A percentile compares a stretch with the other conserved stretches of the same genome.
Conservation (phyloP, 2,797 vertebrate genomes). For the Synanceia verrucosa region DNA sequence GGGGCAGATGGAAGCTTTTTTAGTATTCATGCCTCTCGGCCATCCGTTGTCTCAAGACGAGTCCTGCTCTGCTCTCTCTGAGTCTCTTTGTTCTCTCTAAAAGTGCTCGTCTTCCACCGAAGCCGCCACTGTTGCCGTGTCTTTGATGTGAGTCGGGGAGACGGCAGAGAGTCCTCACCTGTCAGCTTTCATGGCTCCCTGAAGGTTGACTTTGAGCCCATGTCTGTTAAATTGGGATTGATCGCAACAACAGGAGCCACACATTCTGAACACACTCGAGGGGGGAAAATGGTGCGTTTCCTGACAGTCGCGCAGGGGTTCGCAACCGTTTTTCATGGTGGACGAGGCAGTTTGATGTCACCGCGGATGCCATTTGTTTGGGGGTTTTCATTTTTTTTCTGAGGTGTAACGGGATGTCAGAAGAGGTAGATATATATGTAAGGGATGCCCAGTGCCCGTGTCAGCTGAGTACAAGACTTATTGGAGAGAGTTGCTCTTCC, state of each 20-base stretch:
- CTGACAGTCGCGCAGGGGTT: conserved; percentile 62
- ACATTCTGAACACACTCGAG: conserved; percentile 57
- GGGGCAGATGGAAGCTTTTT: conserved; percentile 59
- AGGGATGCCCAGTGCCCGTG: conserved; percentile 50
- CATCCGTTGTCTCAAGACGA: conserved; percentile 63
- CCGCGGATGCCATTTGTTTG: conserved; percentile 63
- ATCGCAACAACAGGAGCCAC: conserved; percentile 81
- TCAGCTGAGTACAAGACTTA: conserved; percentile 43
- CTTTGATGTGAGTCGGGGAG: conserved; percentile 80
- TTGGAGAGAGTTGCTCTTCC: conserved; percentile 46
- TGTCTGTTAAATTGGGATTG: conserved; percentile 86
- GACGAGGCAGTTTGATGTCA: conserved; percentile 71
- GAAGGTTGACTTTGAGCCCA: conserved; percentile 80
- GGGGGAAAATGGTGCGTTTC: conserved; percentile 42
- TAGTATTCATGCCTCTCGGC: conserved; percentile 72
- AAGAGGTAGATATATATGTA: conserved; percentile 31
- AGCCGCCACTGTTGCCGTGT: conserved; percentile 62
- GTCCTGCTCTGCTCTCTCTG: conserved; percentile 58
- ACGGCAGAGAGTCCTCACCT: conserved; percentile 83
- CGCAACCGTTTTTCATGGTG: conserved; percentile 55
- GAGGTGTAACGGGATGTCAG: conserved; percentile 44
- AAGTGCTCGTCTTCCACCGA: conserved; percentile 70
- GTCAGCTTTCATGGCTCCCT: conserved; percentile 82
- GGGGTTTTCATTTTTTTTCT: conserved; percentile 48
- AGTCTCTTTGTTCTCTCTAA: conserved; percentile 81